Base-by-base conservation (phyloP, 1,140 invertebrate species). In the Vanessa tameamea region DNA sequence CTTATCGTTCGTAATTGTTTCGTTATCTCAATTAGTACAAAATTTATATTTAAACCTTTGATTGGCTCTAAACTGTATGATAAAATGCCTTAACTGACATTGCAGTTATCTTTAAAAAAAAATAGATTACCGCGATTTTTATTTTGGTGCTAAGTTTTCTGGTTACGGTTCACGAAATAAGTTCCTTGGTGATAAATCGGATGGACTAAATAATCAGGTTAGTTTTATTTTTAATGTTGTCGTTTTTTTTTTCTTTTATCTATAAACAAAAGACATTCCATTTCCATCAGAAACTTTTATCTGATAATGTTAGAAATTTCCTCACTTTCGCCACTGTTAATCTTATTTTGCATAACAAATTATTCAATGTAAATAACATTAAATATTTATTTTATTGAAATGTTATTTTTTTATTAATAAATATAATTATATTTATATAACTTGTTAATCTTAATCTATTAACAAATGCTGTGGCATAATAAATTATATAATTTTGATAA, bases 21-120 rank as follows among this genome's bases (percentile, higher is more conserved):
- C 79, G 88, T 89, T 92, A 90, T 92, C 88, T 87, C 82, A 84
- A 87, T 87, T 88, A 86, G 82, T 86, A 87, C 85, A 84, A 86
- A 86, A 84, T 85, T 87, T 78, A 84, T 79, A 82, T 88, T 92
- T 92, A 85, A 92, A 92, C 88, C 85, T 81, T 85, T 89, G 87
- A 92, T 92, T 90, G 88, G 85, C 79, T 83, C 77, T 90, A 88
- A 90, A 92, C 87, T 81, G 73, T 73, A 77, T 78, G 84, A 87
- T 87, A 87, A 87, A 81, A 85, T 80, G 75, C 73, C 69, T 82
- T 87, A 87, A 89, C 87, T 81, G 76, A 74, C 76, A 72, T 80
- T 81, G 26, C 67, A 79, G 69, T 84, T 84, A 83, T 84, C 80
- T 80, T 74, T 77, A 78, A 80, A 80, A 81, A 73, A 80, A 84